These are phyloP conservation scores for Pipistrellus pygmaeus DNA, from an alignment of 2,797 vertebrate genomes.

Conservation along the genomic window DNA sequence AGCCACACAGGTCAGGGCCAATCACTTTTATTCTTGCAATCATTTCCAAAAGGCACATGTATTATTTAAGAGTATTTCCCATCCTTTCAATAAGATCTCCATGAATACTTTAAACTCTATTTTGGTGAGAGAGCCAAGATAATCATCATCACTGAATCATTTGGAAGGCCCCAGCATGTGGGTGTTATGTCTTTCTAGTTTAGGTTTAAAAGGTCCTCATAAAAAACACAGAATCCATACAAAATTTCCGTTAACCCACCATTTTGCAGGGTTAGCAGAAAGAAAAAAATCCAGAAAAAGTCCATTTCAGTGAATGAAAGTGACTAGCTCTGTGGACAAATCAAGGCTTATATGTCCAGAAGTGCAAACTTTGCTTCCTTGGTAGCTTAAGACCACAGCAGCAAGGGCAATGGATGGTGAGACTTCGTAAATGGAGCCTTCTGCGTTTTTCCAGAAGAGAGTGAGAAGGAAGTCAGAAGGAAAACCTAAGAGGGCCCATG, in stretches of 20 bases:
- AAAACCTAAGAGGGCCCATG: not conserved
- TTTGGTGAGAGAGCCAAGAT: not conserved
- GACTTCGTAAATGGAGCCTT: not conserved
- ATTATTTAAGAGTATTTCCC: not conserved
- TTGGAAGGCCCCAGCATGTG: not conserved
- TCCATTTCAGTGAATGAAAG: not conserved
- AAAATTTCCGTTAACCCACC: not conserved
- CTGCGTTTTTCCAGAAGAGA: not conserved
- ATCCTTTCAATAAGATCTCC: not conserved
- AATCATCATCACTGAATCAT: not conserved
- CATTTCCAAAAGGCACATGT: constrained; percentile 5
- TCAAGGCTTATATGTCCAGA: too few species aligned
- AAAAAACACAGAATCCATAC: constrained; percentile 9
- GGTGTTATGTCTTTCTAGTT: not conserved
- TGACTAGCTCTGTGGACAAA: not conserved
- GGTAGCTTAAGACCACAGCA: not conserved
- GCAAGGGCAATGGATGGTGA: not conserved
- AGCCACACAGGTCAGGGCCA: not conserved
- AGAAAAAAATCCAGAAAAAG: not conserved
- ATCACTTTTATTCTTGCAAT: constrained; percentile 4
- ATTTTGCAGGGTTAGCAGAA: not conserved
- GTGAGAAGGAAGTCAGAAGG: not conserved
- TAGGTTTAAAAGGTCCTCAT: not conserved
- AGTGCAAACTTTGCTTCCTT: not conserved
- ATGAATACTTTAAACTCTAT: not conserved